These are phyloP conservation scores for Xestia rhomboidea DNA, from an alignment of 2,888 invertebrate genomes.

Conservation along the genomic window DNA sequence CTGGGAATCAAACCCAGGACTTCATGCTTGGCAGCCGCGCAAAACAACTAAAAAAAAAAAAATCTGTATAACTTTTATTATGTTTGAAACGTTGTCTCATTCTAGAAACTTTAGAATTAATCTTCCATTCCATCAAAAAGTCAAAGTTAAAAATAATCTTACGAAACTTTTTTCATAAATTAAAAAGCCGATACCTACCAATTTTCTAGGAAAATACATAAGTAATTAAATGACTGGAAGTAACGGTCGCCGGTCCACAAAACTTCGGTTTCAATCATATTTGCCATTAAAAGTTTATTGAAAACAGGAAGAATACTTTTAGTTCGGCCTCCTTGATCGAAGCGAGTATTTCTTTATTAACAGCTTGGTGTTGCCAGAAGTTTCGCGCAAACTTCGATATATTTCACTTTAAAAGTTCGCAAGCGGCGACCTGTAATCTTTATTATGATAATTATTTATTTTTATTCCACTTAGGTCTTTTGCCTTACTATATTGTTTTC, in stretches of 20 bases:
- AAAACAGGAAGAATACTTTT: slow-evolving; percentile 65
- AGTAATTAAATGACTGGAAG: slow-evolving; percentile 47
- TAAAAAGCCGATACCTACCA: slow-evolving; percentile 31
- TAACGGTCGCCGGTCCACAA: slow-evolving; percentile 40
- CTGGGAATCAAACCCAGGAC: too few relatives aligned
- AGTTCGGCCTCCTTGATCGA: slow-evolving; percentile 52
- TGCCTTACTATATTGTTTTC: neutral
- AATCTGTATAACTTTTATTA: neutral
- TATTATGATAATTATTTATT: slow-evolving; percentile 61
- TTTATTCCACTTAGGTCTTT: slow-evolving; percentile 39
- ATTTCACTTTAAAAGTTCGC: slow-evolving; percentile 66
- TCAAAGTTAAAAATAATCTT: slow-evolving; percentile 18
- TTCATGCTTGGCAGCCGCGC: too few relatives aligned
- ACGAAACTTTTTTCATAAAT: slow-evolving; percentile 42
- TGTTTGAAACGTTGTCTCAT: neutral
- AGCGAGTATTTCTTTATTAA: slow-evolving; percentile 64
- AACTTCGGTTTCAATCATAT: slow-evolving; percentile 64
- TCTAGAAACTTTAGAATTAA: neutral
- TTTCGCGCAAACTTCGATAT: slow-evolving; percentile 65
- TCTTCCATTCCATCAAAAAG: slow-evolving; percentile 5
- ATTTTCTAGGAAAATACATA: slow-evolving; percentile 46
- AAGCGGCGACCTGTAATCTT: slow-evolving; percentile 56
- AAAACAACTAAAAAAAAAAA: too few relatives aligned
- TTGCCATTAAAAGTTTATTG: slow-evolving; percentile 69
- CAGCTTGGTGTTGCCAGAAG: slow-evolving; percentile 67